phyloP scores from a whole-genome alignment of 2,113 vertebrate species.

The Lamprotornis superbus region DNA sequence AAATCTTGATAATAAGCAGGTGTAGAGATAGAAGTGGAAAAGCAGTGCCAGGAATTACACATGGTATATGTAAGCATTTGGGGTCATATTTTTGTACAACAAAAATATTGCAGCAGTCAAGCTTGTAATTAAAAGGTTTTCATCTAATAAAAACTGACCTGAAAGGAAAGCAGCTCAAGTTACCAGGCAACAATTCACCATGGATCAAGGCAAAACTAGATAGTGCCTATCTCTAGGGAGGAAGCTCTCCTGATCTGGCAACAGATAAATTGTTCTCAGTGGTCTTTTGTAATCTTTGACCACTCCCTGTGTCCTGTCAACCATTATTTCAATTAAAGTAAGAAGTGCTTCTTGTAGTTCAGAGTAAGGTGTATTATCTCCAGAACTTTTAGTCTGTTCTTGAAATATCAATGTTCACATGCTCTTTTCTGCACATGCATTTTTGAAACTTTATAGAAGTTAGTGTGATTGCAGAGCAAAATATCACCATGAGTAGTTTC shows the following conservation, averaged over 20 bases:
- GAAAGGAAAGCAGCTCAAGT: constrained; percentile 12
- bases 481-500: neutral
- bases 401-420: neutral
- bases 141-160: constrained; percentile 34
- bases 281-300: constrained; percentile 6
- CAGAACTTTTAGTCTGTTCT: neutral
- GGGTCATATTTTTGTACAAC: constrained; percentile 10
- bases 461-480: neutral
- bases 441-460: neutral
- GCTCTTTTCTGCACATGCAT: neutral
- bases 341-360: neutral
- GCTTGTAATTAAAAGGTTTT: constrained; percentile 36
- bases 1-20: neutral
- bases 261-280: constrained; percentile 1
- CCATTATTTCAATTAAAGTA: neutral
- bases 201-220: constrained; percentile 41
- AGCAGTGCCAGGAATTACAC: neutral
- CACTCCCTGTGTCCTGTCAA: neutral
- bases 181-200: constrained; percentile 36
- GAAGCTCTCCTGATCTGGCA: constrained; percentile 20
- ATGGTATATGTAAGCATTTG: neutral
- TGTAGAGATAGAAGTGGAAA: neutral
- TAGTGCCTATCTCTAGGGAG: constrained; percentile 17
- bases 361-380: neutral
- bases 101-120: constrained; percentile 12